A percentile compares a stretch with the other conserved stretches of the same genome.
phyloP scores from a whole-genome alignment of 2,888 invertebrate species.

The Cordylochernes scorpioides region DNA sequence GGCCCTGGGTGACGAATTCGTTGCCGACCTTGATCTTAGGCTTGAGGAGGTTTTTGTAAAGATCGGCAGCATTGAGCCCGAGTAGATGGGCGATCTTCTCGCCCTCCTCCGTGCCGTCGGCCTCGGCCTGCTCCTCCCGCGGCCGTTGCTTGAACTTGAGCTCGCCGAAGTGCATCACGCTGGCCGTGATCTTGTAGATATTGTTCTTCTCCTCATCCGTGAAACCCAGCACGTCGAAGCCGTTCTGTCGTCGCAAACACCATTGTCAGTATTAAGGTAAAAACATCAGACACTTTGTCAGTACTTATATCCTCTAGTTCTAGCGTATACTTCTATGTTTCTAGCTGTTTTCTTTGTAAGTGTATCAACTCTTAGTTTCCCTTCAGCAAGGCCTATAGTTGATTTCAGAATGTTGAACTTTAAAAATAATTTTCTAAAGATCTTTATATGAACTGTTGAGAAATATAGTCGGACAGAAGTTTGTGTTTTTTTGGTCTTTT shows the following conservation, averaged over 20 bases:
- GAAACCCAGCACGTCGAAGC: slow-evolving; percentile 97
- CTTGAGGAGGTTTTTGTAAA: slow-evolving; percentile 84
- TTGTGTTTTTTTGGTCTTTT: too few species aligned
- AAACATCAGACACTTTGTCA: too few species aligned
- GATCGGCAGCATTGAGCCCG: slow-evolving; percentile 55
- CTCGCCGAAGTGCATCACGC: slow-evolving; percentile 99
- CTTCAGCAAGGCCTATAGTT: too few species aligned
- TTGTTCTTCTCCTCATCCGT: slow-evolving; percentile 80
- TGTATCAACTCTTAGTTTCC: too few species aligned
- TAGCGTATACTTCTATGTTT: too few species aligned
- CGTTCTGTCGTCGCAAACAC: slow-evolving; percentile 47
- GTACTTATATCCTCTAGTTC: too few species aligned
- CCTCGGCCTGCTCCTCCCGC: slow-evolving; percentile 97
- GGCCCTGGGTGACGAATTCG: slow-evolving; percentile 95
- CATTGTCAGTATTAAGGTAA: too few species aligned
- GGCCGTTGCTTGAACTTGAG: slow-evolving; percentile 99
- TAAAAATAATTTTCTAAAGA: too few species aligned
- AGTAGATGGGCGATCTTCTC: slow-evolving; percentile 70
- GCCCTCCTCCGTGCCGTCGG: slow-evolving; percentile 82
- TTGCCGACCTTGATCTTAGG: slow-evolving; percentile 98
- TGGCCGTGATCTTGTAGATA: slow-evolving; percentile 88
- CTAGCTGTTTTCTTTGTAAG: too few species aligned
- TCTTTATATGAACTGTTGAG: too few species aligned
- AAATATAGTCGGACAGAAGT: too few species aligned
- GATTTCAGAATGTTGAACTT: too few species aligned